Base-by-base conservation (phyloP, 2,113 vertebrate species). In the Carettochelys insculpta region DNA sequence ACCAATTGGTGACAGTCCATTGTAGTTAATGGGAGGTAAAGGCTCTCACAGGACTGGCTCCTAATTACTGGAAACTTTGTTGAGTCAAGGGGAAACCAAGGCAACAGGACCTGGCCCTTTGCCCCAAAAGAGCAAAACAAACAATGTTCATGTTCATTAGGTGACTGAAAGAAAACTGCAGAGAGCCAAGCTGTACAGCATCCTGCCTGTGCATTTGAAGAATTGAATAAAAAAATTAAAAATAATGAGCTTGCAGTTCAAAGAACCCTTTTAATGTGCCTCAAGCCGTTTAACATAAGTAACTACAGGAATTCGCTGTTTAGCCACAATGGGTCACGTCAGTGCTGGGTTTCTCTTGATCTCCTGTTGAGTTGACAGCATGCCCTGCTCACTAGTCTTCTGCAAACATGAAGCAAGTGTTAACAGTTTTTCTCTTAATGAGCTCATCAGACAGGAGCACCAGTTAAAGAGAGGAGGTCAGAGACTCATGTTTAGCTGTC, bases 401-500 rank as follows among this genome's bases (percentile, higher is more conserved):
- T 97, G 95, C 89, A 93, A 95, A 94, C 53, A 91, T 17, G n/a
- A 92, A 92, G 94, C 71, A 61, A 92, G 91, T 78, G 78, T 89
- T 96, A 95, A 97, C 90, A 96, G 88, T 96, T 96, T 97, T 96
- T 85, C 73, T 90, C 88, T 84, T 97, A 97, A 97, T 96, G 96
- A 98, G 96, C 90, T 97, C 85, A 96, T 93, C 85, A 94, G 82
- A 92, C 76, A 88, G 75, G 85, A 97, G 92, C 73, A 87, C 93
- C 89, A 90, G 84, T 92, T 96, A 96, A 95, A 96, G 77, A 13
- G 76, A 95, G 52, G n/a, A 95, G 95, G 94, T 97, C 96, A 97
- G 86, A 96, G 86, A 96, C 92, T 83, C 73, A 79, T 76, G 47
- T 93, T 96, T 96, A 90, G 90, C 75, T 89, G 83, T 80, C 73